A percentile compares a stretch with the other conserved stretches of the same genome.
These are phyloP conservation scores for Andricus grossulariae DNA, from an alignment of 1,140 invertebrate species.

Conservation along the genomic window DNA sequence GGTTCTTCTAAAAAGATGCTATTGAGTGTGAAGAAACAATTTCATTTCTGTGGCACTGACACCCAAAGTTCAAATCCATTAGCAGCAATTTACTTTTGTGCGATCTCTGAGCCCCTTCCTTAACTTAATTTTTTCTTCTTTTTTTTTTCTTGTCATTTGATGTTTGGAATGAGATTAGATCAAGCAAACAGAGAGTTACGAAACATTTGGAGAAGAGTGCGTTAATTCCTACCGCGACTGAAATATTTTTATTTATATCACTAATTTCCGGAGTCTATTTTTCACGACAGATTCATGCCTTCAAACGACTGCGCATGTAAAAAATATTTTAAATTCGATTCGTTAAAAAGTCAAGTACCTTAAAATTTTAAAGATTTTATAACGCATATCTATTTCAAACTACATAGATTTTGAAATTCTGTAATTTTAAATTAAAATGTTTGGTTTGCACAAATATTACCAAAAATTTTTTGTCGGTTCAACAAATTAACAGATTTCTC, in stretches of 20 bases:
- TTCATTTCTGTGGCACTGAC: not conserved
- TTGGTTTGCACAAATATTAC: too few species aligned
- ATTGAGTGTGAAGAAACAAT: not conserved
- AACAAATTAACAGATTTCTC: too few species aligned
- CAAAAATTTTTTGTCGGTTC: too few species aligned
- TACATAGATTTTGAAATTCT: too few species aligned
- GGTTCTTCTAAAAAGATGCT: too few species aligned
- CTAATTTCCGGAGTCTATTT: not conserved
- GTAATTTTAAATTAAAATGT: too few species aligned
- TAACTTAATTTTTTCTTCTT: conserved; percentile 38
- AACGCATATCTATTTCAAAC: too few species aligned
- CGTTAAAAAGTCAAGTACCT: too few species aligned
- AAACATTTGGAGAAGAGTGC: not conserved
- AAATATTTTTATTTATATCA: not conserved
- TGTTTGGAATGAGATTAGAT: not conserved
- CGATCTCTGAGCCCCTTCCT: conserved; percentile 12
- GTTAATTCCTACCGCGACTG: not conserved
- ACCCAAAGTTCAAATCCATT: conserved; percentile 8
- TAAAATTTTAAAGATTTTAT: too few species aligned
- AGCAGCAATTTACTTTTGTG: conserved; percentile 2
- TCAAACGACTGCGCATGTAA: too few species aligned
- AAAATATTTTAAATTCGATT: too few species aligned
- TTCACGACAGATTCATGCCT: not conserved
- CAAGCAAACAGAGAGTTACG: not conserved
- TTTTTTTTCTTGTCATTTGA: not conserved